Percentiles rank a stretch among this genome's conserved stretches.
These are phyloP conservation scores for Poliocrania exsul DNA, from an alignment of 2,797 vertebrate genomes.

Conservation along the genomic window DNA sequence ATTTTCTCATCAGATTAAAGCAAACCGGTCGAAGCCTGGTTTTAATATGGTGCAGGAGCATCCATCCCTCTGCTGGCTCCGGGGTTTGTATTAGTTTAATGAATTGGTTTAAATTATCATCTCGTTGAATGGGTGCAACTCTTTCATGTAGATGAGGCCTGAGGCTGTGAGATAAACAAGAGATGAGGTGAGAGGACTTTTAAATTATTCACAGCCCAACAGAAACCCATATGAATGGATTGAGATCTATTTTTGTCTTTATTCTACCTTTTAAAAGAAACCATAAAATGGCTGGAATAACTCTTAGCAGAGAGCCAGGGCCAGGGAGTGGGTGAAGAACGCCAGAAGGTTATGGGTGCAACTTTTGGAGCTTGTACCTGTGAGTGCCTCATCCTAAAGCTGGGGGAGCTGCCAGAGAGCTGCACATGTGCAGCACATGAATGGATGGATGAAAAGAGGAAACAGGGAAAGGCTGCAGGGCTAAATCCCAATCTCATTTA, in stretches of 20 bases:
- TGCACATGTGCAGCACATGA: constrained; percentile 19
- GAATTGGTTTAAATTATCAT: constrained; percentile 56
- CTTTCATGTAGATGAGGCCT: constrained; percentile 47
- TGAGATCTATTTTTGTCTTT: constrained; percentile 23
- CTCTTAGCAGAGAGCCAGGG: neutral
- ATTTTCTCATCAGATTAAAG: constrained; percentile 68
- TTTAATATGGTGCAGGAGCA: neutral
- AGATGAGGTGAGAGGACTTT: constrained; percentile 35
- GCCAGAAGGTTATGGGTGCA: neutral
- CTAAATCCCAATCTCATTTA: constrained; percentile 31
- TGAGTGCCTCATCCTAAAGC: constrained; percentile 1
- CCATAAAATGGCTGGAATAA: neutral
- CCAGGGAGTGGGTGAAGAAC: neutral
- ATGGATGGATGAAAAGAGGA: constrained; percentile 21
- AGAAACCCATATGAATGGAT: neutral
- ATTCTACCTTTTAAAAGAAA: neutral
- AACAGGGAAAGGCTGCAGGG: constrained; percentile 38
- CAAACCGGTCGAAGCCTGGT: neutral
- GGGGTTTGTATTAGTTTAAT: constrained; percentile 15
- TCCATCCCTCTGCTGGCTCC: neutral
- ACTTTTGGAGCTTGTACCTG: neutral
- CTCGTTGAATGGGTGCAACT: constrained; percentile 6
- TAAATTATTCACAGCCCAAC: constrained; percentile 27
- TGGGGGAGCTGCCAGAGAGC: neutral
- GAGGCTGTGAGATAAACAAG: constrained; percentile 42